Conservation (phyloP, 1,140 invertebrate species). For the Drosophila watanabei region DNA sequence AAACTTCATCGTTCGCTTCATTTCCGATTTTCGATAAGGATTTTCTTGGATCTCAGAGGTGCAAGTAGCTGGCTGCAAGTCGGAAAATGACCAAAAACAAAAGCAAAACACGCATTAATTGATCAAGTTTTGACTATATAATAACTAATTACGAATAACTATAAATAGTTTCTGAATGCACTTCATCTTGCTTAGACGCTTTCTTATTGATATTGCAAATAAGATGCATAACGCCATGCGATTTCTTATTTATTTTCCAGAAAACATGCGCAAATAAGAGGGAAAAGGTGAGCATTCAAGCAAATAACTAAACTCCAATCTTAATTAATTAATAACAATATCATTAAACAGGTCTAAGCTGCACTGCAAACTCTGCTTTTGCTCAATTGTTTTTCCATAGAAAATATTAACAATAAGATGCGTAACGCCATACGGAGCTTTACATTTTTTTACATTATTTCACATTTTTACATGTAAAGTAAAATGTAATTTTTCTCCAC, state of each 20-base stretch:
- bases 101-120: neutral
- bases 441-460: too few species aligned
- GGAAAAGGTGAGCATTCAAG: too few species aligned
- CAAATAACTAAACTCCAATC: too few species aligned
- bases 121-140: neutral
- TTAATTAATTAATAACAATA: neutral
- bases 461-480: too few species aligned
- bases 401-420: neutral
- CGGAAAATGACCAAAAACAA: neutral
- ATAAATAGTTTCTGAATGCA: neutral
- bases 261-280: too few species aligned
- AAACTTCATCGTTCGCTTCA: constrained; percentile 23
- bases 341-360: neutral
- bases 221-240: neutral
- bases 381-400: too few species aligned
- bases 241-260: too few species aligned
- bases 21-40: constrained; percentile 40
- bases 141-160: neutral
- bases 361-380: neutral
- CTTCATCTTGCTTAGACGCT: neutral
- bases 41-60: constrained; percentile 55
- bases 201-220: neutral
- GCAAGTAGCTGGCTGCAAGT: constrained; percentile 56
- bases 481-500: too few species aligned
- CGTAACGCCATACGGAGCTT: too few species aligned